Evolutionary conservation across 1,140 invertebrate genomes (phyloP), one percentile per base, ranked within the genome.

Genomic region (Pseudomyrmex cubaensis): DNA sequence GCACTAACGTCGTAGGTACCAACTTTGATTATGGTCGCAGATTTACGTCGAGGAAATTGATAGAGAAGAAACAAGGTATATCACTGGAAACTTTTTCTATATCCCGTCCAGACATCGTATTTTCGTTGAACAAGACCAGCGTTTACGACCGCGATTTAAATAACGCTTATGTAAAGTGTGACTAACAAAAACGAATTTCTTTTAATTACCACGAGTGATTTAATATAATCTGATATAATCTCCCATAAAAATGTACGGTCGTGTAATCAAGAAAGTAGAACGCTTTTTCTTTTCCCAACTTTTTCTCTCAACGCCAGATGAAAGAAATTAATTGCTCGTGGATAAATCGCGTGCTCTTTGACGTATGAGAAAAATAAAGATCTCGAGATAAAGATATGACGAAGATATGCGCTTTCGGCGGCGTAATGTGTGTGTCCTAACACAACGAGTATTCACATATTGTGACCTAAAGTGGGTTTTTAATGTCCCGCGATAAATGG

Each of bases 41-140:
- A 87, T 88, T 88, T 87, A 86, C 63, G 52, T 77, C 64, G 85
- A 54, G 86, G 64, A 87, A 88, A 88, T 88, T 87, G 86, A 85
- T 76, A 77, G 70, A 70, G 66, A 67, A 75, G 48, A 88, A 82
- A 87, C 84, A 85, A 87, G 73, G 70, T 75, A 56, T 48, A 82
- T 76, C 59, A 52, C 56, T 64, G 66, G 46, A 56, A 75, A 70
- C 66, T 46, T 86, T 86, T 86, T 83, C 66, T 70, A 50, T 83
- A 66, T 22, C 57, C 74, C 10, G 2, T 20, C 15, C 20, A 48
- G 50, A 20, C 57, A 64, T 48, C 35, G 63, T 56, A 61, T 54
- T 69, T 77, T 69, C 35, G 17, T 46, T 17, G 48, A 69, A 56
- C 62, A 46, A 77, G 48, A 54, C 15, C n/a, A 12, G 15, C 46